Evolutionary conservation across 1,140 invertebrate species (phyloP), one percentile per base, ranked within the genome.

Genomic region (Penaeus indicus): DNA sequence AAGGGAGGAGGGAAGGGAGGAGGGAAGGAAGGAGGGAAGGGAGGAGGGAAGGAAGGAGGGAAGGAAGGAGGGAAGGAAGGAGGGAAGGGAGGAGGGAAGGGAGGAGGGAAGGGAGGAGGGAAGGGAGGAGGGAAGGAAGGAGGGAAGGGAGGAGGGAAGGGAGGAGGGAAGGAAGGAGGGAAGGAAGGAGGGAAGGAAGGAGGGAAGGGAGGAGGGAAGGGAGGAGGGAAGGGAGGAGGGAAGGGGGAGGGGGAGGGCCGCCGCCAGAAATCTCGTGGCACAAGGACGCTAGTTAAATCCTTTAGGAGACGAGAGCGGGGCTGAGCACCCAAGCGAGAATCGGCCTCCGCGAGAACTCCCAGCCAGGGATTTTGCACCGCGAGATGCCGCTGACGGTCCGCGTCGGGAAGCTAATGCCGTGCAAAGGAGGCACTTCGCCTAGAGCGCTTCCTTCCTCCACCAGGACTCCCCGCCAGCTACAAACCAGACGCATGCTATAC

Each of bases 1-100:
- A 60, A 25, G 60, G 54, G 79, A 81, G 79, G 54, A 61, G 54
- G 79, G 62, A 60, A 54, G 60, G 54, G 54, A 32, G 79, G n/a
- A n/a, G n/a, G 79, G 27, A 25, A 81, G 21, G 62, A 22, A 64
- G 63, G 22, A 22, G 22, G 63, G 22, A 22, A 64, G 63, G 22
- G 63, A 64, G 63, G 22, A 22, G 22, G 63, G 22, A 22, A 64
- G 63, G 22, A 22, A 64, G 63, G 22, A 64, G 22, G 63, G 22
- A 22, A 64, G 63, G 22, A 22, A 64, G 63, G 22, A 22, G 22
- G 63, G 22, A 64, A 64, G 63, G 22, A 22, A 64, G 63, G 22
- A 22, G 22, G 63, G 22, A 22, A 64, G 63, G 22, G 63, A 64
- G 63, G 22, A 22, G 22, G 63, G 22, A 22, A 64, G 63, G 22